Percentiles rank a stretch among this genome's conserved stretches.
phyloP scores from a whole-genome alignment of 2,888 invertebrate species.

The Prionchulus punctatus region DNA sequence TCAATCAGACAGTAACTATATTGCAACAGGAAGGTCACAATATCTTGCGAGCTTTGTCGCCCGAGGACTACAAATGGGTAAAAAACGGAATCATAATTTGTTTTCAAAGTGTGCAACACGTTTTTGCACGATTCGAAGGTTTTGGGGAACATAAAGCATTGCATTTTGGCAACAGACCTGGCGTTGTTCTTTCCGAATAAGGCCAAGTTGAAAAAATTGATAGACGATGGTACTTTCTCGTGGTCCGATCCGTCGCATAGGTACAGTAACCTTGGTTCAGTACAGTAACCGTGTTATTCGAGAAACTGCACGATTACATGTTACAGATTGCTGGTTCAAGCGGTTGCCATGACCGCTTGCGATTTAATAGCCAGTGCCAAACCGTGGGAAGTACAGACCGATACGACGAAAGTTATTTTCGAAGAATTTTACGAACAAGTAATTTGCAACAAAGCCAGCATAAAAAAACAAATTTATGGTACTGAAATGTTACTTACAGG shows the following conservation, averaged over 20 bases:
- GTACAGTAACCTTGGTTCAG: too few species aligned
- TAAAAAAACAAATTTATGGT: not conserved
- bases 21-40: slow-evolving; percentile 68
- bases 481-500: slow-evolving; percentile 29
- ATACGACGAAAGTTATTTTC: slow-evolving; percentile 63
- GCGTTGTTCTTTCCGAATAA: slow-evolving; percentile 63
- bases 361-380: slow-evolving; percentile 68
- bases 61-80: slow-evolving; percentile 52
- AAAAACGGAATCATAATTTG: not conserved
- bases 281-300: too few species aligned
- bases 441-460: slow-evolving; percentile 13
- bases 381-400: slow-evolving; percentile 62
- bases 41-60: slow-evolving; percentile 54
- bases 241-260: slow-evolving; percentile 52
- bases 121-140: slow-evolving; percentile 39
- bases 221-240: slow-evolving; percentile 44
- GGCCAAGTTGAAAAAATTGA: slow-evolving; percentile 44
- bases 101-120: not conserved
- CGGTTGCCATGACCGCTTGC: slow-evolving; percentile 64
- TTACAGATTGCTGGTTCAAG: slow-evolving; percentile 50
- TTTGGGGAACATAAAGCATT: slow-evolving; percentile 56
- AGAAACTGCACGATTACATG: too few species aligned
- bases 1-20: slow-evolving; percentile 69
- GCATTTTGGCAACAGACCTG: slow-evolving; percentile 67
- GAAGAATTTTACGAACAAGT: slow-evolving; percentile 62